Percentiles rank a stretch among this genome's conserved stretches.
Conservation (phyloP, 2,888 invertebrate genomes). For the Drosophila infuscata region DNA sequence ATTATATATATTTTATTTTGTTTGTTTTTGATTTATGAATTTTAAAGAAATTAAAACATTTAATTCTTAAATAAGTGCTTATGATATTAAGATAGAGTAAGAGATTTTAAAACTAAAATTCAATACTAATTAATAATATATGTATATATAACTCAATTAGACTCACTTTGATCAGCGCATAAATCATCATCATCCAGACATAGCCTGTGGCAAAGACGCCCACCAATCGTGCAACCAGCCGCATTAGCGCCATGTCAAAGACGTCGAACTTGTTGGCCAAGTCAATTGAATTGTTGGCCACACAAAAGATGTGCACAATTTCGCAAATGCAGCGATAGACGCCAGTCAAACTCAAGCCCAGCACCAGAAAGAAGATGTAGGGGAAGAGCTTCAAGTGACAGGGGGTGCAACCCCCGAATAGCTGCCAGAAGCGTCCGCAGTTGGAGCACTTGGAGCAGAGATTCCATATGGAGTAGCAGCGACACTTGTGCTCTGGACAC, state of each 20-base stretch:
- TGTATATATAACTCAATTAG: not conserved
- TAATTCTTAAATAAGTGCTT: too few relatives aligned
- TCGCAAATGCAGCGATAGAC: conserved; percentile 20
- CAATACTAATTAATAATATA: not conserved
- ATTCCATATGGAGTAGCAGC: conserved; percentile 35
- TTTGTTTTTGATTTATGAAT: too few relatives aligned
- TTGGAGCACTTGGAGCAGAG: not conserved
- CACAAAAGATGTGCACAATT: not conserved
- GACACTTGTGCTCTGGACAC: not conserved
- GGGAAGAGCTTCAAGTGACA: conserved; percentile 43
- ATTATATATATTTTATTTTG: too few relatives aligned
- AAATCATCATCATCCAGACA: conserved; percentile 50
- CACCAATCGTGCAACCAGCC: conserved; percentile 19
- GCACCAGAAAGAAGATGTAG: conserved; percentile 35
- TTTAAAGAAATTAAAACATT: too few relatives aligned
- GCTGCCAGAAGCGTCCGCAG: not conserved
- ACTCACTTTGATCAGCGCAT: conserved; percentile 40
- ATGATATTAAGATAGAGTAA: too few relatives aligned
- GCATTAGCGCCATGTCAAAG: not conserved
- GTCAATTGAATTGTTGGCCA: not conserved
- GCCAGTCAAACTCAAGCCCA: conserved; percentile 29
- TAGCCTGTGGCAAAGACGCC: conserved; percentile 19
- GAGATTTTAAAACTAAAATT: too few relatives aligned
- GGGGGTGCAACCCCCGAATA: not conserved
- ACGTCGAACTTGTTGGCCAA: conserved; percentile 33